Evolutionary conservation across 1,140 invertebrate genomes (phyloP), one percentile per base, ranked within the genome.

Genomic region (Ptiloglossa arizonensis): DNA sequence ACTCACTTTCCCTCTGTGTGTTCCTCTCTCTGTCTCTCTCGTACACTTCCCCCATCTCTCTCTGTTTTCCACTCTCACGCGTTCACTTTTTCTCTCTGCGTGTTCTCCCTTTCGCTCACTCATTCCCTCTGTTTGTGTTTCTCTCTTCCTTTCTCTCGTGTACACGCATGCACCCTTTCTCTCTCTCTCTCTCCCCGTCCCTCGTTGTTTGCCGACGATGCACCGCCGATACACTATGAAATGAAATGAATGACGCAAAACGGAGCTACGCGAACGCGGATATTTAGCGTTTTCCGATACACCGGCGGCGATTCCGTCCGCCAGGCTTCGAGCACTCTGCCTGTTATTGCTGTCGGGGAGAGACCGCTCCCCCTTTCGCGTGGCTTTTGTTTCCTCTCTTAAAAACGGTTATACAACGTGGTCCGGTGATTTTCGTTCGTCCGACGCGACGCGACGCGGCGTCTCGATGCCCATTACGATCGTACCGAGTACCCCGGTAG

Each of bases 231-330:
- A 6, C 81, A 62, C 79, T 82, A 85, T 86, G 83, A 74, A 87
- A 87, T 83, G 85, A 90, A 90, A 91, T 87, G 90, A 90, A 89
- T 87, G 87, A 91, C 87, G 82, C 83, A 63, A 83, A 89, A 86
- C 88, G 76, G 78, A 79, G 80, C 79, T 83, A 70, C 74, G 76
- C 73, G 83, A 81, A 81, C 79, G 80, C 75, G 80, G 85, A 90
- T 89, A 89, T 91, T 90, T 91, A 90, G 83, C 85, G 88, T 91
- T 91, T 90, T 90, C 88, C 90, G 85, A 90, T 90, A 90, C 72
- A 52, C 78, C 17, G 38, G 1, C 17, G 80, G 81, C 80, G 79
- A 70, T 50, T 78, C 73, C 60, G 54, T 74, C 80, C 59, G 54
- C 80, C 59, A 70, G 63, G 71, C 38, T 64, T 54, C 41, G 41